phyloP scores from a whole-genome alignment of 2,888 invertebrate species.

The Noctua fimbriata region DNA sequence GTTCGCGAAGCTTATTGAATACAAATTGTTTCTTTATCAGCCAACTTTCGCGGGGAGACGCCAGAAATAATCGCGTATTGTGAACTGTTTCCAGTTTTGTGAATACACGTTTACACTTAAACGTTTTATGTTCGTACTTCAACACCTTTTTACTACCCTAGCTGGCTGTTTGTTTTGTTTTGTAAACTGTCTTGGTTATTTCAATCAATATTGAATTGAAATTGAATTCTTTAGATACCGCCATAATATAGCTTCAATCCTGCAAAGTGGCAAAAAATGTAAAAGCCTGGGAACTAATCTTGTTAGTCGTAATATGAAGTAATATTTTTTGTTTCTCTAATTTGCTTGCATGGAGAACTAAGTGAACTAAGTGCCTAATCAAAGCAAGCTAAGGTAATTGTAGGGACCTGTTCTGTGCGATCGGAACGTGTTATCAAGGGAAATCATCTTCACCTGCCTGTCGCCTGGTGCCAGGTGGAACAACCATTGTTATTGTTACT shows the following conservation, averaged over 20 bases:
- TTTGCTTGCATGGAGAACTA: slow-evolving; percentile 45
- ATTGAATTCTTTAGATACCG: slow-evolving; percentile 20
- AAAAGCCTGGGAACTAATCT: slow-evolving; percentile 52
- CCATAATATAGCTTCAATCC: background rate
- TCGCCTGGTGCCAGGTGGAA: slow-evolving; percentile 2
- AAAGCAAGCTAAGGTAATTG: slow-evolving; percentile 33
- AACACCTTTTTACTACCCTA: slow-evolving; percentile 34
- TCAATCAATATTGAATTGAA: slow-evolving; percentile 29
- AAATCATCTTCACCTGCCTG: slow-evolving; percentile 27
- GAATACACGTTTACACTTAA: slow-evolving; percentile 35
- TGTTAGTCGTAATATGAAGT: slow-evolving; percentile 37
- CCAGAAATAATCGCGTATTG: slow-evolving; percentile 66
- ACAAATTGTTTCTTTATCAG: slow-evolving; percentile 87
- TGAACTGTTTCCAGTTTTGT: slow-evolving; percentile 50
- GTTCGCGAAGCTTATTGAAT: slow-evolving; percentile 84
- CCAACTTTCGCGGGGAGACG: slow-evolving; percentile 73
- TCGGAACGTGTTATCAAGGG: slow-evolving; percentile 35
- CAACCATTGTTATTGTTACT: slow-evolving; percentile 13
- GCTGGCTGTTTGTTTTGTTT: slow-evolving; percentile 30
- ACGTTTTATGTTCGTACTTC: slow-evolving; percentile 37
- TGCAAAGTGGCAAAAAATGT: slow-evolving; percentile 31
- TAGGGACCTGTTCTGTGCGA: slow-evolving; percentile 36
- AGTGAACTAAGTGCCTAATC: slow-evolving; percentile 48
- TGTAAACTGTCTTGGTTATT: slow-evolving; percentile 21
- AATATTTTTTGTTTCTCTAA: slow-evolving; percentile 47